Evolutionary conservation across 2,113 vertebrate genomes (phyloP), one percentile per base, ranked within the genome.

Genomic region (Phocoena sinus): DNA sequence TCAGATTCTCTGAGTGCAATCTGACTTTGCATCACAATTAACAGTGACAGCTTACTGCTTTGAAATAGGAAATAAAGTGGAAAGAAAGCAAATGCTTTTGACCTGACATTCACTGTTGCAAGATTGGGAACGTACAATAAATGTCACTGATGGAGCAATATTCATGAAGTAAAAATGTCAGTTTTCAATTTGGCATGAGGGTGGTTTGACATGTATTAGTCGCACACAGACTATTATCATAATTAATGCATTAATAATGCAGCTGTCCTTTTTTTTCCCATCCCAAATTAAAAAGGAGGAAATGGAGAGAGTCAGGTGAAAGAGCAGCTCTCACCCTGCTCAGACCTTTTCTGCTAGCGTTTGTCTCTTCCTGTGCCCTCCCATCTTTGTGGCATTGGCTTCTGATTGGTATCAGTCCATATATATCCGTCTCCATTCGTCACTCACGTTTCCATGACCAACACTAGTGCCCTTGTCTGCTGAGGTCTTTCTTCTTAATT

Each of bases 71-170:
- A 97, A 95, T 97, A 98, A 97, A 85, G 89, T 96, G 87, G 81
- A 98, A 95, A 83, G 90, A 96, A 98, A 98, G 67, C 93, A 97
- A 97, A 94, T 0, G 8, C 50, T 68, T 96, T 96, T 98, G 98
- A 98, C 98, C 98, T 98, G 98, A 98, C 97, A 98, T 99, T 98
- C 98, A 98, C 91, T 76, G 97, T 98, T 98, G 97, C 98, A 96
- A 90, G 91, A 67, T 81, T 94, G 95, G 98, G 67, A 97, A 97
- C 4, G 95, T 92, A 97, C 96, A 98, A 96, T 98, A 98, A 99
- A 99, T 99, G 98, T 98, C 98, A 98, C 97, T 93, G 95, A 98
- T 84, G 97, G 97, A 98, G 98, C 98, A 98, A 98, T 0, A 23
- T 97, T 98, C 95, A 95, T 92, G 95, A 98, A 98, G 97, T 84